Percentiles rank a stretch among this genome's conserved stretches.
Evolutionary conservation across 1,140 invertebrate genomes (phyloP).

Genomic region (Choristoneura fumiferana): DNA sequence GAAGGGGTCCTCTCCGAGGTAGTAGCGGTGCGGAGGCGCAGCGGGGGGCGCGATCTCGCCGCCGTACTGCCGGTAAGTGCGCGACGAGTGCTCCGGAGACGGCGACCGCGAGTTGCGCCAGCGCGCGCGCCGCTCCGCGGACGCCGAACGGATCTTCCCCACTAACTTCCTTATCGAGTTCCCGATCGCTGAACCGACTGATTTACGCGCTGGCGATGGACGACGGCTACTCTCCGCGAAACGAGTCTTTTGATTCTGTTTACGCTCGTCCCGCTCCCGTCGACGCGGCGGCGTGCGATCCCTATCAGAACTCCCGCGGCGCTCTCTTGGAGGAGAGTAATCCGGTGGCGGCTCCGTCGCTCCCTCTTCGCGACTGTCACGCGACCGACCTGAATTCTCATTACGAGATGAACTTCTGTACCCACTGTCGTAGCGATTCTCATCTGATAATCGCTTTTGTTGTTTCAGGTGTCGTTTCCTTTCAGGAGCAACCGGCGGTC

Average conservation of each 20-base stretch:
- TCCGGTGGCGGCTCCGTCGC: conserved; percentile 83
- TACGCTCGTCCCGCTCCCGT: conserved; percentile 73
- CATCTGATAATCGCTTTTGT: conserved; percentile 69
- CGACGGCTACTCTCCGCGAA: conserved; percentile 80
- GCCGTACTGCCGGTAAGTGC: conserved; percentile 74
- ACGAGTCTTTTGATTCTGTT: conserved; percentile 82
- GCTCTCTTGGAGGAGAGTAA: conserved; percentile 82
- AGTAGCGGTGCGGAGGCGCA: conserved; percentile 85
- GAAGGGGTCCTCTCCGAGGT: conserved; percentile 90
- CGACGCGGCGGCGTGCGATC: conserved; percentile 76
- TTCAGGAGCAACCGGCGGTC: conserved; percentile 80
- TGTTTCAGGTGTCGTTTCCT: conserved; percentile 78
- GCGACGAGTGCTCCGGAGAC: conserved; percentile 74
- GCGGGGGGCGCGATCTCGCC: conserved; percentile 75
- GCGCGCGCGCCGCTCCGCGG: conserved; percentile 84
- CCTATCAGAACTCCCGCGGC: conserved; percentile 72
- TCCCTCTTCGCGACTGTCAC: conserved; percentile 70
- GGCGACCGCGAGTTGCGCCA: conserved; percentile 78
- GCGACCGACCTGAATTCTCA: conserved; percentile 70
- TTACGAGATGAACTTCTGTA: conserved; percentile 77
- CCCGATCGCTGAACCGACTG: conserved; percentile 80
- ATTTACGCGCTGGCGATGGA: conserved; percentile 74
- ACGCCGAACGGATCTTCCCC: conserved; percentile 87
- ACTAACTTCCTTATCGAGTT: conserved; percentile 88
- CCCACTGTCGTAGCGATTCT: conserved; percentile 77